Conservation (phyloP, 2,113 vertebrate genomes). For the Chloropsis hardwickii region DNA sequence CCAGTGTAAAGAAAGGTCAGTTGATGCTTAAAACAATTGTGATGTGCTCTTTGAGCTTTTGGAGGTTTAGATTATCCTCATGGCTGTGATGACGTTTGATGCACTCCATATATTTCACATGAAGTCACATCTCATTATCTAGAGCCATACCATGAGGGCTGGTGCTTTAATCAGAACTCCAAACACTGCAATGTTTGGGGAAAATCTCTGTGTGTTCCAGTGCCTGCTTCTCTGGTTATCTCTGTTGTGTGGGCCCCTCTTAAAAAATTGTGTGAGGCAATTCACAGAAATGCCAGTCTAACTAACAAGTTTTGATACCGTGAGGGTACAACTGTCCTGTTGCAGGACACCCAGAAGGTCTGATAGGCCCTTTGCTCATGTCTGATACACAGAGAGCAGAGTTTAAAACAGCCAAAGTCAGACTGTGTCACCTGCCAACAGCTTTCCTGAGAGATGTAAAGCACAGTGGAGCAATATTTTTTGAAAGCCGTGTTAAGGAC, state of each 20-base stretch:
- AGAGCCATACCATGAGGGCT: not conserved
- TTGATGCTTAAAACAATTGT: not conserved
- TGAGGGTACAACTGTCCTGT: not conserved
- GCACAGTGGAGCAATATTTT: not conserved
- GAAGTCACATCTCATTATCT: not conserved
- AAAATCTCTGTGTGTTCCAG: not conserved
- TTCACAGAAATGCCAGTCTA: not conserved
- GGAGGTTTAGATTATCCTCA: not conserved
- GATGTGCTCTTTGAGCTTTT: not conserved
- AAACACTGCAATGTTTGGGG: not conserved
- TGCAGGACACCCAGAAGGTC: not conserved
- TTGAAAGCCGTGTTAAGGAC: not conserved
- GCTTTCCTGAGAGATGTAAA: not conserved
- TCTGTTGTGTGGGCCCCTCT: not conserved
- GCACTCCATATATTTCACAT: not conserved
- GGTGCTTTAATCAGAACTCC: not conserved
- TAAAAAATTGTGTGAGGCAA: not conserved
- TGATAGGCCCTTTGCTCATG: not conserved
- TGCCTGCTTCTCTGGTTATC: not conserved
- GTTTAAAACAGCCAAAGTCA: not conserved
- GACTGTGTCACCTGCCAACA: not conserved
- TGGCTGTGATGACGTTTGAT: not conserved
- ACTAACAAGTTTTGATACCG: rapidly evolving
- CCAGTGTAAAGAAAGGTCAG: not conserved
- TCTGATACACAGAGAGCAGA: not conserved